Evolutionary conservation across 2,888 invertebrate species (phyloP), one percentile per base, ranked within the genome.

Genomic region (Ellobium chinense): DNA sequence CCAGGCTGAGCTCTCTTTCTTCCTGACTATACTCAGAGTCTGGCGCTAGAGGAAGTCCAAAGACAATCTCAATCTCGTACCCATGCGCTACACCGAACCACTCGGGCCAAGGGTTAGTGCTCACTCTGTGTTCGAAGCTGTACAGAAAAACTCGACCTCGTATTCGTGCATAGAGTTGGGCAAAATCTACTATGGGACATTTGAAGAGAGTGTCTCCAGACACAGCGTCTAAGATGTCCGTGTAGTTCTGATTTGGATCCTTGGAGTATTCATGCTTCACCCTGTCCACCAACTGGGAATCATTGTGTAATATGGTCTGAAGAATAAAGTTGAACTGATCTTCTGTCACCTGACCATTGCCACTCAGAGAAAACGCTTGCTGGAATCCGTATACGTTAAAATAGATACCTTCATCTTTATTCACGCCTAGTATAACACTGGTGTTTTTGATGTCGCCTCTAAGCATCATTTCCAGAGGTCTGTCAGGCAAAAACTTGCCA

Each of bases 181-280:
- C 97, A 91, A 97, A 97, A 90, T 96, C 95, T 91, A 97, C 97
- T 77, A 97, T 96, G 18, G 98, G 97, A 91, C 98, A 98, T 84
- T 97, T 96, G 94, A 99, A 98, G 94, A 97, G 97, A 92, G 97
- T 97, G 94, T 98, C 98, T 21, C 97, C 98, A 0, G 97, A 97
- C 7, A 97, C 96, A 90, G 97, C 96, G n/a, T 96, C 97, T 79
- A 97, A 94, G 24, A 96, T 95, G 91, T 97, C 96, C 68, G 97
- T 95, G 95, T 96, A 96, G 93, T 97, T 96, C 93, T 97, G 96
- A 24, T 73, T 62, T 0, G 70, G 58, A 18, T 78, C 85, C 36
- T 70, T 46, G 3, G 82, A 72, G 85, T 97, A 96, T 0, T 97
- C 96, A 90, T 96, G 95, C 87, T 96, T 93, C 97, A 97, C 97